Evolutionary conservation across 1,140 invertebrate genomes (phyloP), one percentile per base, ranked within the genome.

Genomic region (Macrobrachium rosenbergii): DNA sequence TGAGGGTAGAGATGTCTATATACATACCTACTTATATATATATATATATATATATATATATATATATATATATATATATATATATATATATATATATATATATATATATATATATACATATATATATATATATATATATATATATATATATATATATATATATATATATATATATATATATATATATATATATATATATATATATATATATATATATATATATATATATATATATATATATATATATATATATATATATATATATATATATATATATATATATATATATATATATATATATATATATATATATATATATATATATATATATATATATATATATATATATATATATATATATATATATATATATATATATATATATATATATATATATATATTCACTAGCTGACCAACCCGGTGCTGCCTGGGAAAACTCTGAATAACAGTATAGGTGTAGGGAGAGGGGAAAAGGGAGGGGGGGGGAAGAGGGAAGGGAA

Each of bases 91-190:
- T 52, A 52, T 52, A 52, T 52, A 12, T 52, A 52, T 52, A 12
- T 52, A 52, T 12, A 52, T 52, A 52, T 10, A 52, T 12, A 10
- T 52, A 0, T 52, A 52, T 52, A 52, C 10, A 52, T 52, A 17
- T 17, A 11, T 5, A 67, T 8, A 67, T 67, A 67, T 17, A 67
- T 7, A 67, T 67, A 67, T 3, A 67, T 67, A 67, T 19, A 67
- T 14, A 67, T 67, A 19, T 67, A 67, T 67, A 67, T 67, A 67
- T 67, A 14, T 67, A 67, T 67, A 67, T 17, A 67, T 67, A 67
- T 17, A n/a, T 67, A 19, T 67, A 67, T 67, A 67, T 19, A 67
- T 67, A 19, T 67, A 67, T 67, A 19, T 67, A 67, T 67, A 67
- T 67, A 19, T 67, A 67, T 67, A 5, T 19, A 67, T 67, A 5